Evolutionary conservation across 2,888 invertebrate species (phyloP).

Genomic region (Lapara coniferarum): DNA sequence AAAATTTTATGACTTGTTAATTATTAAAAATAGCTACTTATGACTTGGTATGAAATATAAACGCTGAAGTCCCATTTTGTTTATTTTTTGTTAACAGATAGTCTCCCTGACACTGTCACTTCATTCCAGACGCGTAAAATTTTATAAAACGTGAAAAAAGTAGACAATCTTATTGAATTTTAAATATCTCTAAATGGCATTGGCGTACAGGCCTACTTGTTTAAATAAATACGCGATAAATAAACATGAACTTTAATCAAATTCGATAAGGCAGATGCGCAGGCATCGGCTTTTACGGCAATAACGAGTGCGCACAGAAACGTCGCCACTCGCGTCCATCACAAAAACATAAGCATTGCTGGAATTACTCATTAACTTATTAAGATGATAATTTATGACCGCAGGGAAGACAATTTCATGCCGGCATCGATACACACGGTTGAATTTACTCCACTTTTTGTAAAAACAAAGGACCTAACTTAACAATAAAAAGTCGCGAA

Average conservation of each 20-base stretch:
- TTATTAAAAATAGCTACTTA: neutral
- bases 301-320: conserved; percentile 69
- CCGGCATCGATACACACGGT: conserved; percentile 52
- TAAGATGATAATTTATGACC: conserved; percentile 81
- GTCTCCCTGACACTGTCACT: neutral
- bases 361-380: conserved; percentile 81
- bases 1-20: neutral
- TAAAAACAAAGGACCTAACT: conserved; percentile 36
- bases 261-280: conserved; percentile 81
- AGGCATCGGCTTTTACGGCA: conserved; percentile 67
- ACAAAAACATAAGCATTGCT: conserved; percentile 75
- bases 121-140: conserved; percentile 27
- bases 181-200: conserved; percentile 52
- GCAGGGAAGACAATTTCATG: conserved; percentile 71
- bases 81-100: neutral
- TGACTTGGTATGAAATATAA: neutral
- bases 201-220: conserved; percentile 52
- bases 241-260: conserved; percentile 82
- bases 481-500: conserved; percentile 18
- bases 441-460: conserved; percentile 51
- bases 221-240: conserved; percentile 73
- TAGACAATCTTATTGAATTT: conserved; percentile 30
- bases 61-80: neutral
- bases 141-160: conserved; percentile 38
- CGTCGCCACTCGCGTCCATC: conserved; percentile 61